A percentile compares a stretch with the other conserved stretches of the same genome.
phyloP scores from a whole-genome alignment of 2,888 invertebrate genomes.

The Notocelia uddmanniana region DNA sequence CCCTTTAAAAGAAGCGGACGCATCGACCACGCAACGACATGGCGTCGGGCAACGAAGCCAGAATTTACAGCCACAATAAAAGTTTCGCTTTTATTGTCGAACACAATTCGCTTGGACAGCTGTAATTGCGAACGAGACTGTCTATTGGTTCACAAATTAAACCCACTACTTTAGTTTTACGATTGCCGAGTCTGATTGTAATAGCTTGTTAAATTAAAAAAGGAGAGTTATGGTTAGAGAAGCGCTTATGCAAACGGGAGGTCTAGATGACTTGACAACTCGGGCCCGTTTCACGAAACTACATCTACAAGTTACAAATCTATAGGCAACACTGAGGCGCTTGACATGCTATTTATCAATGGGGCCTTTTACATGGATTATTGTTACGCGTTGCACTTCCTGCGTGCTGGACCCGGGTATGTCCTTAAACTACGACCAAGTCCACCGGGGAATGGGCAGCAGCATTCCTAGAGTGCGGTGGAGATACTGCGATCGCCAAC shows the following conservation, averaged over 20 bases:
- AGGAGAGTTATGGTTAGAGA: slow-evolving; percentile 27
- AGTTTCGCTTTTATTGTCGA: slow-evolving; percentile 82
- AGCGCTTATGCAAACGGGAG: neutral
- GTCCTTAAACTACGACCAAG: no score
- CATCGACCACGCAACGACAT: slow-evolving; percentile 67
- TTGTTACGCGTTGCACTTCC: no score
- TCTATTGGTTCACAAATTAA: slow-evolving; percentile 81
- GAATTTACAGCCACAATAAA: slow-evolving; percentile 81
- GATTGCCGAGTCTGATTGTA: slow-evolving; percentile 52
- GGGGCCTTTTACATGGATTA: no score
- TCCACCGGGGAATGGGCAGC: no score
- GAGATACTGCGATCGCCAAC: no score
- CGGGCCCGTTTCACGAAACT: no score
- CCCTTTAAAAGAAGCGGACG: slow-evolving; percentile 54
- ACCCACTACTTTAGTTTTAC: slow-evolving; percentile 73
- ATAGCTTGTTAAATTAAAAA: slow-evolving; percentile 39
- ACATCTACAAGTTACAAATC: no score
- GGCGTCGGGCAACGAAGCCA: slow-evolving; percentile 66
- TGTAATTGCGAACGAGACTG: slow-evolving; percentile 81
- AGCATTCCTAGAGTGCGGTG: no score
- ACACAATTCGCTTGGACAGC: slow-evolving; percentile 81
- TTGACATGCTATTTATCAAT: no score
- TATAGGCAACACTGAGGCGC: no score
- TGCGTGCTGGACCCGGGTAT: no score
- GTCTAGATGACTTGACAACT: no score